Conservation (phyloP, 2,797 vertebrate genomes). For the Xenops minutus region DNA sequence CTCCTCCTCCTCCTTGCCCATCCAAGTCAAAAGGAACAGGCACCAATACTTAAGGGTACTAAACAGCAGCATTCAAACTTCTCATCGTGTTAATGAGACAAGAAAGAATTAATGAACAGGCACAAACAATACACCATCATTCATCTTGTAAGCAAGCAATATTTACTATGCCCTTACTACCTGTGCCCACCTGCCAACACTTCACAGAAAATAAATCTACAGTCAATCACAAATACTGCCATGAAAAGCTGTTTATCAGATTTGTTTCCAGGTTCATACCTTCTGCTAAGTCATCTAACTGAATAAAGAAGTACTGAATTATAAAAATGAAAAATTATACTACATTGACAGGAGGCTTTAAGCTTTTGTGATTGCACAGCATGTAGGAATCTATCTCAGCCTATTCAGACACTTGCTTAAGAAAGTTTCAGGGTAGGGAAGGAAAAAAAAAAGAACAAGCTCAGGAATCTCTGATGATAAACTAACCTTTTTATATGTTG, state of each 20-base stretch:
- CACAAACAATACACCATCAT: not conserved
- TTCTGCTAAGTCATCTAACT: not conserved
- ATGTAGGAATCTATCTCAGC: not conserved
- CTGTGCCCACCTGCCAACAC: not conserved
- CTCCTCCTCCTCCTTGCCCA: not conserved
- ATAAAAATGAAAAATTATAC: not conserved
- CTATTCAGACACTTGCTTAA: not conserved
- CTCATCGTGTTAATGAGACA: not conserved
- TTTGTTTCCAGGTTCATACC: not conserved
- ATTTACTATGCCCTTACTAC: slow-evolving; percentile 1
- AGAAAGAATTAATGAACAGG: not conserved
- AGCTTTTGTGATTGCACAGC: not conserved
- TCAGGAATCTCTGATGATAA: not conserved
- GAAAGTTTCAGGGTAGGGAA: not conserved
- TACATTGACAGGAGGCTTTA: not conserved
- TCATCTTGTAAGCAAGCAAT: not conserved
- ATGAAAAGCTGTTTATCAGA: not conserved
- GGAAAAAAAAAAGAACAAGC: not conserved
- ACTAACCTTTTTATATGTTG: not conserved
- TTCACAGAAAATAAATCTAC: not conserved
- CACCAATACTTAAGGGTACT: not conserved
- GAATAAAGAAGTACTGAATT: not conserved
- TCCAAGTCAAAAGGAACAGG: not conserved
- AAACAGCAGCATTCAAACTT: not conserved
- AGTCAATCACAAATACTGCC: not conserved